A percentile compares a stretch with the other conserved stretches of the same genome.
phyloP scores from a whole-genome alignment of 2,797 vertebrate genomes.

The Syngnathus acus region DNA sequence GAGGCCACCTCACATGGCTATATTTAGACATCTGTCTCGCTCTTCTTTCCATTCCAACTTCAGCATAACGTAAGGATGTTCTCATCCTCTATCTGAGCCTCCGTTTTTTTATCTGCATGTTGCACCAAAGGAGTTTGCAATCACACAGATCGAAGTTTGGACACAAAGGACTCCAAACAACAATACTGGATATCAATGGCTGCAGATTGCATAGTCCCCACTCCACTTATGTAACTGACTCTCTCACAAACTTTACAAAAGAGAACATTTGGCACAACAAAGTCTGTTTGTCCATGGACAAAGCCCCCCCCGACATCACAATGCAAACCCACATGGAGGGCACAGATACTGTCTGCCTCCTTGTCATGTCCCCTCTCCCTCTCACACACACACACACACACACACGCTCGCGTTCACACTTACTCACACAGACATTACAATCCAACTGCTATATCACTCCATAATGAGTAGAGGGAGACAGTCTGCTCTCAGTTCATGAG shows the following conservation, averaged over 20 bases:
- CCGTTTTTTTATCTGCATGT: slow-evolving; percentile 30
- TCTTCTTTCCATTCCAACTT: slow-evolving; percentile 38
- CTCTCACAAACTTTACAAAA: slow-evolving; percentile 31
- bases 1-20: slow-evolving; percentile 38
- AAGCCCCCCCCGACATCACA: slow-evolving; percentile 8
- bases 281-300: slow-evolving; percentile 1
- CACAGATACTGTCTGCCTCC: background rate
- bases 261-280: slow-evolving; percentile 27
- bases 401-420: background rate
- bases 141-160: slow-evolving; percentile 18
- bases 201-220: slow-evolving; percentile 9
- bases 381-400: slow-evolving; percentile 5
- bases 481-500: background rate
- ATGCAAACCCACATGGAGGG: slow-evolving; percentile 22
- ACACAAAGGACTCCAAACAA: background rate
- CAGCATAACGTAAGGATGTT: slow-evolving; percentile 29
- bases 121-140: slow-evolving; percentile 34
- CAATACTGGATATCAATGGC: slow-evolving; percentile 31
- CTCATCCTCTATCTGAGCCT: slow-evolving; percentile 32
- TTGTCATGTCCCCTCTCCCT: slow-evolving; percentile 2
- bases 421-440: slow-evolving; percentile 31
- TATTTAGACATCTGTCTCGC: slow-evolving; percentile 45
- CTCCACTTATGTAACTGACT: slow-evolving; percentile 32
- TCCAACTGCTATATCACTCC: slow-evolving; percentile 37
- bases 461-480: slow-evolving; percentile 19